A percentile compares a stretch with the other conserved stretches of the same genome.
Conservation (phyloP, 1,140 invertebrate genomes). For the Oncopodura yosiiana region DNA sequence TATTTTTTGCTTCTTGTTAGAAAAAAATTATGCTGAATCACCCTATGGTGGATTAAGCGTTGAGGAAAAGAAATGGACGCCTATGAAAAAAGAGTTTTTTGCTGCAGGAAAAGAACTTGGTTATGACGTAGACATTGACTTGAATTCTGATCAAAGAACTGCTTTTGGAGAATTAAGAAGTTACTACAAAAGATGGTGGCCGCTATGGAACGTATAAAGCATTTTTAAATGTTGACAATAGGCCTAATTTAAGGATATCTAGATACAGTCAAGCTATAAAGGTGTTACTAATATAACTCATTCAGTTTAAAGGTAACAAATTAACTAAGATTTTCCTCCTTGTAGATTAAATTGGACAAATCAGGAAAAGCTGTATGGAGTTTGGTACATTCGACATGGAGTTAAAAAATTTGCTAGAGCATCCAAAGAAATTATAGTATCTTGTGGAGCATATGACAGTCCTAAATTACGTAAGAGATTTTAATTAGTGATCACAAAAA, state of each 20-base stretch:
- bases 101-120: constrained; percentile 24
- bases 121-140: constrained; percentile 5
- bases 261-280: constrained; percentile 26
- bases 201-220: constrained; percentile 19
- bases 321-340: neutral
- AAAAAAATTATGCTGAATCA: constrained; percentile 10
- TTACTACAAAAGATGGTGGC: constrained; percentile 23
- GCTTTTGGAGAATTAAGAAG: constrained; percentile 5
- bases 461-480: constrained; percentile 63
- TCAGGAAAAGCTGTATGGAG: constrained; percentile 45
- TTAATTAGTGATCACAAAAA: no score
- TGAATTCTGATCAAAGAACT: constrained; percentile 15
- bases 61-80: constrained; percentile 20
- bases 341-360: constrained; percentile 30
- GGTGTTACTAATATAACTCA: constrained; percentile 1
- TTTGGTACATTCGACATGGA: constrained; percentile 50
- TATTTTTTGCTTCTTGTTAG: neutral
- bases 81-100: constrained; percentile 9
- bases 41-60: constrained; percentile 35
- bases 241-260: constrained; percentile 22
- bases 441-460: constrained; percentile 61
- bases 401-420: constrained; percentile 49
- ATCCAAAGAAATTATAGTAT: constrained; percentile 63
- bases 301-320: constrained; percentile 2
- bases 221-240: constrained; percentile 11